Conservation (phyloP, 2,797 vertebrate species). For the Merluccius polli region DNA sequence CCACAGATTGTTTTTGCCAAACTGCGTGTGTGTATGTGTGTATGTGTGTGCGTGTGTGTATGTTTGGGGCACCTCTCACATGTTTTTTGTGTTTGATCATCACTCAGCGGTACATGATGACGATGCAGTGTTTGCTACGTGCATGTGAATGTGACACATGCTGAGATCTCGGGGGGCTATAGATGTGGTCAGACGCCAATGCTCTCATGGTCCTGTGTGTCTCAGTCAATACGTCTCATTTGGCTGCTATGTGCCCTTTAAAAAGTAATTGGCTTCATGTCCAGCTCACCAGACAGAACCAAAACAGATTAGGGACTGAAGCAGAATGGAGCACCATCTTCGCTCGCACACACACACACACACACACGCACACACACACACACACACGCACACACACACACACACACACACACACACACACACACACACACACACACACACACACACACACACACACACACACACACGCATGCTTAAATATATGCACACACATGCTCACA, state of each 20-base stretch:
- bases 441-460: background rate
- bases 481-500: too few relatives aligned
- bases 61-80: background rate
- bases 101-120: too few relatives aligned
- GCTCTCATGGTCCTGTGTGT: constrained; percentile 36
- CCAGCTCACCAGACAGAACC: constrained; percentile 71
- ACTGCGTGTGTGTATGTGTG: background rate
- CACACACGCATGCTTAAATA: background rate
- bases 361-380: constrained; percentile 19
- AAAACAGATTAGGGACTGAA: constrained; percentile 70
- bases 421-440: background rate
- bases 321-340: constrained; percentile 49
- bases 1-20: too few relatives aligned
- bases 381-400: constrained; percentile 13
- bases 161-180: background rate
- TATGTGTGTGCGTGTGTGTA: constrained; percentile 10
- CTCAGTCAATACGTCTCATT: constrained; percentile 59
- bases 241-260: constrained; percentile 73
- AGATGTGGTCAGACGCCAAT: background rate
- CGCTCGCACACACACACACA: constrained; percentile 35
- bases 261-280: constrained; percentile 74
- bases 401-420: constrained; percentile 11
- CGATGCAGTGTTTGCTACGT: too few relatives aligned
- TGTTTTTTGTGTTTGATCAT: background rate
- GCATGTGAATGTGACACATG: too few relatives aligned